Base-by-base conservation (phyloP, 2,888 invertebrate genomes). In the Mechanitis messenoides region DNA sequence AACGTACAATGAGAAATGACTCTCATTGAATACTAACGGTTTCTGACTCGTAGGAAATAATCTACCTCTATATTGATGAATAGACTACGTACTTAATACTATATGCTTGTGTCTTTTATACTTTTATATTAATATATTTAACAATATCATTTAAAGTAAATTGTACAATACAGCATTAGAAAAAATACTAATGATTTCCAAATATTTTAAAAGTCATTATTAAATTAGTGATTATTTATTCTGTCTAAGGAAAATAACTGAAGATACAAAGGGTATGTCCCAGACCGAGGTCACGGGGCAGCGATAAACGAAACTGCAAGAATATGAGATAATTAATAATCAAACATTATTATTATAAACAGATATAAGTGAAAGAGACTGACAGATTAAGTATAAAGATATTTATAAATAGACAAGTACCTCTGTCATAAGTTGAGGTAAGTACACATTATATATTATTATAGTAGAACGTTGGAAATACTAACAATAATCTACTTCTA, bases 181-280 rank as follows among this genome's bases (percentile, higher is more conserved):
- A 20, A 20, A 20, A 20, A 20, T 20, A 20, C 20, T 20, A 1
- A 20, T 20, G 20, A 20, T 20, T 20, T 20, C 20, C 20, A 20
- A 20, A 20, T 20, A 28, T 28, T 7, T 12, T 47, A n/a, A 47
- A n/a, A 6, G 20, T 47, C 12, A 47, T 47, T 47, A 47, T 45
- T 33, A 59, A 45, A 45, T 42, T 28, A 9, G 45, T 28, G 55
- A 1, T 53, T 58, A n/a, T 56, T 28, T 45, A 46, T 57, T 56
- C 50, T 60, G 12, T 56, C 50, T 60, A 9, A 54, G 64, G 56
- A 60, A 62, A 65, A 66, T 68, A 61, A 60, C 63, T 20, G 56
- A n/a, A 42, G 63, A 60, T 63, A 63, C 20, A 62, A 62, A 56
- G 60, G 62, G 54, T 59, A 57, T 20, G 20, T 62, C 56, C 59